Evolutionary conservation across 92 coral and sea anemone species (phyloP), one percentile per base, ranked within the genome.

Genomic region (Anthopleura xanthogrammica): DNA sequence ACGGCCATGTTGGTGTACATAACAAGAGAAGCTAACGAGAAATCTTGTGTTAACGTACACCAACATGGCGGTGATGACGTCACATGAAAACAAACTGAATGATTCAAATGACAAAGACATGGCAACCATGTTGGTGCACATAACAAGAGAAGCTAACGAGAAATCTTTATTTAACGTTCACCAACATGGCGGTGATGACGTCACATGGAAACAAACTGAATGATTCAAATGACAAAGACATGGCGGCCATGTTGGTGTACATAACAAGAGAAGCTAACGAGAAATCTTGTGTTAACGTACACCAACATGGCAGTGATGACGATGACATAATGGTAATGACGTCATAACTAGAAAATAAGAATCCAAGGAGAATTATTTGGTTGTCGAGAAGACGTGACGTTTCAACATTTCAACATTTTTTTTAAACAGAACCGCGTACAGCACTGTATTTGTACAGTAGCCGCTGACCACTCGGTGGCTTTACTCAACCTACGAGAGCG

Each of bases 381-480:
- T 54, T 54, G 50, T 46, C 50, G 0, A 46, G 50, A 3, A 4
- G 50, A 46, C 50, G 50, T 46, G 50, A 46, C 50, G 41, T 68
- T 29, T 29, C 16, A 68, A 64, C 40, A 20, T 9, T 2, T 68
- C 39, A 46, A 10, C 71, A 57, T 60, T 52, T 12, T 84, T 75
- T 8, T 71, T 40, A 55, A 88, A 52, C 72, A 95, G 98, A 92
- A 62, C 73, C 99, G 99, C 46, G 90, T 96, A 57, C 99, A 94
- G 84, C 57, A 87, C 85, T 96, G 99, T 41, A 85, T 96, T 20
- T 96, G 99, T 66, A 88, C 99, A 39, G 97, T 94, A 12, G 99
- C 99, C 84, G 90, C 90, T 80, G 99, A 96, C 86, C 98, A 96
- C 83, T 96, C 99, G 14, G 99, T 96, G 7, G 98, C 99, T 3